These are phyloP conservation scores for Idaea biselata DNA, from an alignment of 2,888 invertebrate species.

Conservation along the genomic window DNA sequence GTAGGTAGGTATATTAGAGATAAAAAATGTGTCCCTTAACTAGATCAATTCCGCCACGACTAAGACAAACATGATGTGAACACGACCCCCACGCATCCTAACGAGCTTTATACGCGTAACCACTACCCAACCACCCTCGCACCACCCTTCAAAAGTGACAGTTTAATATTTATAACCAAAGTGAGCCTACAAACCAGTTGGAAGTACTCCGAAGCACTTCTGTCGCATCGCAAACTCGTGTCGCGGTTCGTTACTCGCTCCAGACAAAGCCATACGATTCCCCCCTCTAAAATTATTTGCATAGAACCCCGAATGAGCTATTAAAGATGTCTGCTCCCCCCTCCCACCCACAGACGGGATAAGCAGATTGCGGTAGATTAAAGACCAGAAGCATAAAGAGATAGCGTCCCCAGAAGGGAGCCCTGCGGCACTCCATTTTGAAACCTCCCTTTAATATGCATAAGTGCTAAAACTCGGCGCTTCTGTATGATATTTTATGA, in stretches of 20 bases:
- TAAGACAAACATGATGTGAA: slow-evolving; percentile 43
- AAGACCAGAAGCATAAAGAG: slow-evolving; percentile 76
- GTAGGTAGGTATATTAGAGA: neutral
- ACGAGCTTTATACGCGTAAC: slow-evolving; percentile 64
- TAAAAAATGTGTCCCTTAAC: slow-evolving; percentile 3
- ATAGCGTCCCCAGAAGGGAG: slow-evolving; percentile 45
- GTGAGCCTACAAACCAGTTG: slow-evolving; percentile 51
- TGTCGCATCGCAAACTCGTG: slow-evolving; percentile 73
- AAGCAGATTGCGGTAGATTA: slow-evolving; percentile 81
- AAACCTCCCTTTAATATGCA: slow-evolving; percentile 59
- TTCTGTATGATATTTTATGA: slow-evolving; percentile 64
- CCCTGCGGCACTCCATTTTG: slow-evolving; percentile 59
- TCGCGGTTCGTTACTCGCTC: slow-evolving; percentile 72
- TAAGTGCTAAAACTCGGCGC: slow-evolving; percentile 66
- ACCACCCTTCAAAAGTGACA: slow-evolving; percentile 45
- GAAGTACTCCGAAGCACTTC: slow-evolving; percentile 68
- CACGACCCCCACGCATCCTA: slow-evolving; percentile 45
- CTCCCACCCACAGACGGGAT: slow-evolving; percentile 60
- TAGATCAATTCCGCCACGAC: slow-evolving; percentile 37
- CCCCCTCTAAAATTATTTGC: slow-evolving; percentile 77
- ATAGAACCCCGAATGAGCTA: slow-evolving; percentile 80
- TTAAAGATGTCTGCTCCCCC: slow-evolving; percentile 76
- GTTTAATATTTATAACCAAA: slow-evolving; percentile 75
- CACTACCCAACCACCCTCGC: slow-evolving; percentile 44
- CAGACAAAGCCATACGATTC: slow-evolving; percentile 79